A percentile compares a stretch with the other conserved stretches of the same genome.
Conservation (phyloP, 2,797 vertebrate species). For the Dendrocincla fuliginosa region DNA sequence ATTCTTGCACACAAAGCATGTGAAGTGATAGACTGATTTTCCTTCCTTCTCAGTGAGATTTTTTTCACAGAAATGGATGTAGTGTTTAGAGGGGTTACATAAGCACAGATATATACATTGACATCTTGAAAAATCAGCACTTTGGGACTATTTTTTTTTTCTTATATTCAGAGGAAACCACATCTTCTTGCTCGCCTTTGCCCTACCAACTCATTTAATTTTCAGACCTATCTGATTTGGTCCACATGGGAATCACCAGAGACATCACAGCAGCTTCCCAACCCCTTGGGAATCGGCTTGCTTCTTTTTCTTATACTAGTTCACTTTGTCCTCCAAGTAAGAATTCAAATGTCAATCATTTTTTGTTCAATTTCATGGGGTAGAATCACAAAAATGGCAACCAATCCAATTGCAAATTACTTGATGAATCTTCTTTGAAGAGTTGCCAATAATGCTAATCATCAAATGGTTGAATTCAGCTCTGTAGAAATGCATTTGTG, state of each 20-base stretch:
- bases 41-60: neutral
- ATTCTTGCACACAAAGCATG: neutral
- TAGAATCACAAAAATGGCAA: constrained; percentile 81
- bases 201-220: neutral
- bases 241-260: constrained; percentile 36
- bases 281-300: constrained; percentile 42
- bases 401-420: constrained; percentile 84
- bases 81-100: neutral
- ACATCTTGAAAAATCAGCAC: neutral
- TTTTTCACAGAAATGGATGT: neutral
- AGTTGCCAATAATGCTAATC: constrained; percentile 98
- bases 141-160: neutral
- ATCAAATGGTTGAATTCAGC: constrained; percentile 90
- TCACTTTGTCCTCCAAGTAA: constrained; percentile 70
- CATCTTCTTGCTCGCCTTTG: neutral
- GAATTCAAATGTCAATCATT: constrained; percentile 82
- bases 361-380: constrained; percentile 80
- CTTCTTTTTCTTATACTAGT: constrained; percentile 48
- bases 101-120: neutral
- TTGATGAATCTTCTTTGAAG: constrained; percentile 96
- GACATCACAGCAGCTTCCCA: constrained; percentile 1
- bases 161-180: neutral
- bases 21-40: neutral
- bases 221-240: neutral
- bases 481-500: constrained; percentile 90